Evolutionary conservation across 2,797 vertebrate genomes (phyloP).

Genomic region (Phoeniculus purpureus): DNA sequence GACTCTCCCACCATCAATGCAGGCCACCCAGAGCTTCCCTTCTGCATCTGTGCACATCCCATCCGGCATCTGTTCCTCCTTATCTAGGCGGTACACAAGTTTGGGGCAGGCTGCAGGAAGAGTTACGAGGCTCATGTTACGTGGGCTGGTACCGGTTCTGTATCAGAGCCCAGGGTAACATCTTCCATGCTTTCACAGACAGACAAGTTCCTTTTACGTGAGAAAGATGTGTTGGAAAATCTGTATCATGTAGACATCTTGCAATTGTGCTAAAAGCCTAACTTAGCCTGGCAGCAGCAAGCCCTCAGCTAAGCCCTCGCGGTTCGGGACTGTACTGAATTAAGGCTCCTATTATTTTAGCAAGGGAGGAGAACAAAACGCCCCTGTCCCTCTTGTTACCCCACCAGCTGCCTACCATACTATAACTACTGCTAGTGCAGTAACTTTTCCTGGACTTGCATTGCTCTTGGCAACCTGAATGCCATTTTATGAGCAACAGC

Average conservation of each 20-base stretch:
- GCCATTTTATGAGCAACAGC: neutral
- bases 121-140: neutral
- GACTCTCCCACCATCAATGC: constrained; percentile 84
- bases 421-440: rapidly evolving
- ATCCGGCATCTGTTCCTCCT: constrained; percentile 86
- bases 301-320: neutral
- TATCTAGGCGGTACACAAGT: constrained; percentile 79
- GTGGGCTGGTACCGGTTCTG: neutral
- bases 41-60: constrained; percentile 86
- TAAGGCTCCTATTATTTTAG: neutral
- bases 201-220: neutral
- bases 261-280: neutral
- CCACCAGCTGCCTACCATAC: neutral
- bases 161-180: neutral
- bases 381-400: neutral
- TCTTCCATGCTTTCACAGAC: neutral
- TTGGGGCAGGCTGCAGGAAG: constrained; percentile 80
- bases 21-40: constrained; percentile 89
- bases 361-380: neutral
- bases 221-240: neutral
- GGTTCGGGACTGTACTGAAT: neutral
- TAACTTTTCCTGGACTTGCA: neutral
- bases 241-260: rapidly evolving
- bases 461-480: neutral
- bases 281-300: neutral